Conservation (phyloP, 2,797 vertebrate species). For the Tarsius wallacei region DNA sequence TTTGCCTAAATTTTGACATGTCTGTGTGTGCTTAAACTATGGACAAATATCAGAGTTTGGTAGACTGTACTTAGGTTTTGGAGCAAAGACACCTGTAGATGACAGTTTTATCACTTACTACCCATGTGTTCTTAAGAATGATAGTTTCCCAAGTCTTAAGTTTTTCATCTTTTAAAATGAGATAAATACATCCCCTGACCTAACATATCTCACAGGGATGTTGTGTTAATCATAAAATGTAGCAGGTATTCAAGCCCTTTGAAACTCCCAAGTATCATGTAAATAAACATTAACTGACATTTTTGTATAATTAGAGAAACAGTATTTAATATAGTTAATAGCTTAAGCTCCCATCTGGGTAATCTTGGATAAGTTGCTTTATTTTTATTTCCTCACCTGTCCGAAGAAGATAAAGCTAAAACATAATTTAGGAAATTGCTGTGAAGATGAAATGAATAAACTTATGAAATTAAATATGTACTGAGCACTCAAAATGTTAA, state of each 20-base stretch:
- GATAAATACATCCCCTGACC: background rate
- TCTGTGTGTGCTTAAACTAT: slow-evolving; percentile 43
- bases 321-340: slow-evolving; percentile 51
- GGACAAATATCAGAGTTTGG: background rate
- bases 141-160: background rate
- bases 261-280: slow-evolving; percentile 4
- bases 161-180: slow-evolving; percentile 29
- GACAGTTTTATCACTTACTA: background rate
- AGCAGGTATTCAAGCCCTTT: slow-evolving; percentile 26
- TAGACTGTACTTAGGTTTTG: background rate
- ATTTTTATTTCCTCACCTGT: slow-evolving; percentile 47
- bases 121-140: background rate
- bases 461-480: background rate
- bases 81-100: background rate
- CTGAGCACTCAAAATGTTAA: slow-evolving; percentile 2
- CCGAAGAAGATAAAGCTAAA: background rate
- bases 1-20: background rate
- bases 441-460: background rate
- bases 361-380: background rate
- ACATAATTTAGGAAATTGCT: background rate
- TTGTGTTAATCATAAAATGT: background rate
- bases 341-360: slow-evolving; percentile 23
- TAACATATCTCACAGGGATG: background rate
- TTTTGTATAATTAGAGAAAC: slow-evolving; percentile 30
- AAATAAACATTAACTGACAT: slow-evolving; percentile 59